Percentiles rank a stretch among this genome's conserved stretches.
These are phyloP conservation scores for Antitype chi DNA, from an alignment of 2,888 invertebrate genomes.

Conservation along the genomic window DNA sequence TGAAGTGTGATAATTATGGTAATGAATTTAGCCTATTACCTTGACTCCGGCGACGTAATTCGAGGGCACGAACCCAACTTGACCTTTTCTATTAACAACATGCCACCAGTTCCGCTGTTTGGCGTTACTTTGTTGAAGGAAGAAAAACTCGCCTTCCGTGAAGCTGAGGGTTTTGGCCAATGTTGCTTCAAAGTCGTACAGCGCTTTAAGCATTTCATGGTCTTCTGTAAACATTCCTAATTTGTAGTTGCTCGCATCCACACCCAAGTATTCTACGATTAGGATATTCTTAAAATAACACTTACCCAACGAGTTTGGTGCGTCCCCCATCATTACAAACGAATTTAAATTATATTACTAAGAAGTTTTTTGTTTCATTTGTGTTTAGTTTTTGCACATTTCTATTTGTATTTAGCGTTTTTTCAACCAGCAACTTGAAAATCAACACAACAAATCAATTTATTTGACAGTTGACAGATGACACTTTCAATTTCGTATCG, in stretches of 20 bases:
- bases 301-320: constrained; percentile 71
- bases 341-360: constrained; percentile 20
- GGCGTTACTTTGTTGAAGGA: constrained; percentile 94
- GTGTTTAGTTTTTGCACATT: constrained; percentile 36
- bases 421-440: constrained; percentile 31
- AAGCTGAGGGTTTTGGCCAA: constrained; percentile 96
- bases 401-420: constrained; percentile 23
- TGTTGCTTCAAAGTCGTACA: constrained; percentile 96
- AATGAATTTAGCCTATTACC: constrained; percentile 85
- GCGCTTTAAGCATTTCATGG: constrained; percentile 95
- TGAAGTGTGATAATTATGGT: constrained; percentile 57
- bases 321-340: constrained; percentile 77
- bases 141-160: constrained; percentile 94
- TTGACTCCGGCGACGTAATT: constrained; percentile 96
- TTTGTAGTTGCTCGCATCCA: constrained; percentile 41
- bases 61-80: constrained; percentile 96
- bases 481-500: constrained; percentile 13
- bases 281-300: constrained; percentile 22
- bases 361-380: constrained; percentile 29
- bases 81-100: constrained; percentile 95
- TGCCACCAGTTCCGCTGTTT: constrained; percentile 97
- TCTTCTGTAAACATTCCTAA: constrained; percentile 88
- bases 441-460: constrained; percentile 63
- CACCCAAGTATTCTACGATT: constrained; percentile 37
- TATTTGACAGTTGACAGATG: constrained; percentile 53